Evolutionary conservation across 2,113 vertebrate species (phyloP).

Genomic region (Gymnobelideus leadbeateri): DNA sequence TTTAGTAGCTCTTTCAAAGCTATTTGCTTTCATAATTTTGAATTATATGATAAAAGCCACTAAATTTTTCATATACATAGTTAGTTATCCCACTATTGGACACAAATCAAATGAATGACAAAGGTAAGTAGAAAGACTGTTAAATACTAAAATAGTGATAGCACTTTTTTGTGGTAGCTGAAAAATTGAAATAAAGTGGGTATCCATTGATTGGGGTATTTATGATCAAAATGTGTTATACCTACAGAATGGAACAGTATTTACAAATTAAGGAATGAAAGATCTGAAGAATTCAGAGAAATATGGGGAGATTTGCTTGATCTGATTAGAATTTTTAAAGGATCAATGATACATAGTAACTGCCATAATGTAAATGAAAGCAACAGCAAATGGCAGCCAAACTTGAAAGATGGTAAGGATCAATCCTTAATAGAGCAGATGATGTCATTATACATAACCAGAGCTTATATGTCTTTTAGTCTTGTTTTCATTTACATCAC

Average conservation of each 20-base stretch:
- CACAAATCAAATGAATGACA: neutral
- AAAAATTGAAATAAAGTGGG: neutral
- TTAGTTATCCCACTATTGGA: neutral
- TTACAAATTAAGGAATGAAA: neutral
- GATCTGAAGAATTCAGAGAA: neutral
- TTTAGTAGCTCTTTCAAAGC: neutral
- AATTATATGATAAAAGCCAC: neutral
- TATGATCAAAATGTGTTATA: neutral
- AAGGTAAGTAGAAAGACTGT: neutral
- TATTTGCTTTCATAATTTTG: neutral
- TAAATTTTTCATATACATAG: neutral
- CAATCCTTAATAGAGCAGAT: neutral
- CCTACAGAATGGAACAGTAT: neutral
- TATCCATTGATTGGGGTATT: neutral
- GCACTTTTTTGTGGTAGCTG: neutral
- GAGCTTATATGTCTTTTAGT: neutral
- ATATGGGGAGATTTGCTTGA: neutral
- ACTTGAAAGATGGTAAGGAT: neutral
- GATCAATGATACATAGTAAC: neutral
- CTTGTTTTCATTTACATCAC: neutral
- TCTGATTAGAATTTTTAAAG: neutral
- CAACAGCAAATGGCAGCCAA: neutral
- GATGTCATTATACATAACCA: neutral
- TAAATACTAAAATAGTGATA: neutral
- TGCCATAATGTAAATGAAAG: neutral